Evolutionary conservation across 2,888 invertebrate species (phyloP), one percentile per base, ranked within the genome.

Genomic region (Campoplex capitator): DNA sequence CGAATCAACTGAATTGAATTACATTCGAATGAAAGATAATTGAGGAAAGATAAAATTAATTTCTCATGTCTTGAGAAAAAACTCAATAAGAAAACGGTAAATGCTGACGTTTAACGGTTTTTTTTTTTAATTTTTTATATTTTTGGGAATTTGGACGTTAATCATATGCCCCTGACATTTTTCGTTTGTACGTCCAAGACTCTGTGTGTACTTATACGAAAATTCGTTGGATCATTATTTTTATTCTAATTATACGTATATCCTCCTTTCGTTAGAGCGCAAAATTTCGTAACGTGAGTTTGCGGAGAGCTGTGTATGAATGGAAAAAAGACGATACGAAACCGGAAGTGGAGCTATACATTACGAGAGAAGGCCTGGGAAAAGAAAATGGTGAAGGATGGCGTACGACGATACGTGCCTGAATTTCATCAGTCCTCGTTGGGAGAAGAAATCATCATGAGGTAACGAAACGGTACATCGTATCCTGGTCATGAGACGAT

Each of bases 331-430:
- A 48, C 45, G 3, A 38, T 23, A 38, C 65, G 65, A 79, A 42
- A 79, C 79, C 70, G 79, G 79, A 79, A 79, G 70, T 51, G 70
- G n/a, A 56, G 56, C 28, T 58, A 42, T 70, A 28, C 56, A 54
- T 77, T 67, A 68, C 67, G 67, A 67, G 70, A 79, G 70, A 79
- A 28, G 42, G 79, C 70, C n/a, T 70, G 79, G 79, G 79, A 70
- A 70, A 70, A 68, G 54, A 77, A 68, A 77, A 16, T 28, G 67
- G 23, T 67, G 67, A 48, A 18, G 68, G 18, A 45, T 13, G 45
- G 18, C 7, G 62, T n/a, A 6, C 6, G 23, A 16, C 11, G 18
- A 67, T 67, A 79, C 79, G 70, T 42, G 70, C 68, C 45, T 56
- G n/a, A 42, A 79, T 70, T 70, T 79, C 70, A 23, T 67, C 42